phyloP scores from a whole-genome alignment of 2,797 vertebrate genomes.

The Knipowitschia caucasica region DNA sequence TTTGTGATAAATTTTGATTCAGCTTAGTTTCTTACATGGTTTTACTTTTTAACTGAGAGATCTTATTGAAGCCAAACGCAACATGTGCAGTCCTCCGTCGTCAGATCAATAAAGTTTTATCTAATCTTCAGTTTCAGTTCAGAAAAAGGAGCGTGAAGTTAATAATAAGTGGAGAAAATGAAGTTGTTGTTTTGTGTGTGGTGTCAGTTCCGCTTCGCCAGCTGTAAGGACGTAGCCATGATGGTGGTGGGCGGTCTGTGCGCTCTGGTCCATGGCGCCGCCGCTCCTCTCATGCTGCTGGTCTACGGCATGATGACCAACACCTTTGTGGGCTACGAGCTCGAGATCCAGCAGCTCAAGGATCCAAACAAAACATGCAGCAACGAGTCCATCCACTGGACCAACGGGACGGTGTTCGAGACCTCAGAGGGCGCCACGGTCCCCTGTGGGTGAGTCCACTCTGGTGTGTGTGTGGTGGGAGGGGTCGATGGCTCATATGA shows the following conservation, averaged over 20 bases:
- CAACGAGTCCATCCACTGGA: constrained; percentile 85
- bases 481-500: too few relatives aligned
- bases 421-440: constrained; percentile 55
- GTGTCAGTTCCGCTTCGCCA: constrained; percentile 93
- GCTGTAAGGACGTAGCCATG: constrained; percentile 79
- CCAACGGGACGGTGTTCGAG: constrained; percentile 73
- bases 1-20: too few relatives aligned
- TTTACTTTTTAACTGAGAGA: too few relatives aligned
- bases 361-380: constrained; percentile 82
- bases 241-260: constrained; percentile 86
- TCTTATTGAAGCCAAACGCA: too few relatives aligned
- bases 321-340: constrained; percentile 88
- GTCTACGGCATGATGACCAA: constrained; percentile 89
- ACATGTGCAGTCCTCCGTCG: too few relatives aligned
- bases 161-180: too few relatives aligned
- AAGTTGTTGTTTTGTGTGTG: too few relatives aligned
- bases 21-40: too few relatives aligned
- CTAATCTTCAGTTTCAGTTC: too few relatives aligned
- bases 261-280: constrained; percentile 84
- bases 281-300: constrained; percentile 83
- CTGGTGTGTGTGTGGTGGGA: too few relatives aligned
- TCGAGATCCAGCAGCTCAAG: constrained; percentile 82
- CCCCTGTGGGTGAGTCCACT: constrained; percentile 75
- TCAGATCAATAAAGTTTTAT: too few relatives aligned
- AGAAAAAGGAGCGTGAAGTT: too few relatives aligned